Percentiles rank a stretch among this genome's conserved stretches.
Evolutionary conservation across 92 coral and sea anemone genomes (phyloP).

Genomic region (Anthopleura xanthogrammica): DNA sequence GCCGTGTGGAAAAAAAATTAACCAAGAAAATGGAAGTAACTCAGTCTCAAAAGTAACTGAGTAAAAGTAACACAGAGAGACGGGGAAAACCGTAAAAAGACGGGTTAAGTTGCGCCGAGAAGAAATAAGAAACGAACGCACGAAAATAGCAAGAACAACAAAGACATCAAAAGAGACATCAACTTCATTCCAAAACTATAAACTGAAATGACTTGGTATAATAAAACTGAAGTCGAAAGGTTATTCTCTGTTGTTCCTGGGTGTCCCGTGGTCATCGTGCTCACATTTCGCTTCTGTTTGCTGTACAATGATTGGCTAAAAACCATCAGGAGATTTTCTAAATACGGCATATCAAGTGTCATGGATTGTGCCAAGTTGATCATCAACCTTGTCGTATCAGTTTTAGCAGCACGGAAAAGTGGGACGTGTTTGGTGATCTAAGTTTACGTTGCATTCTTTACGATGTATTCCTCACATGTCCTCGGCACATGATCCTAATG

Average conservation of each 20-base stretch:
- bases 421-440: slow-evolving; percentile 11
- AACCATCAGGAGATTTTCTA: slow-evolving; percentile 33
- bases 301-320: slow-evolving; percentile 23
- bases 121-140: too few relatives aligned
- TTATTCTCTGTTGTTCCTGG: not conserved
- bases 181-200: not conserved
- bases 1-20: too few relatives aligned
- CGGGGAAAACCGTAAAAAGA: too few relatives aligned
- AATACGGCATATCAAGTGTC: slow-evolving; percentile 9
- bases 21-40: too few relatives aligned
- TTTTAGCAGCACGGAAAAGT: not conserved
- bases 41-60: too few relatives aligned
- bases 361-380: slow-evolving; percentile 15
- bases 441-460: not conserved
- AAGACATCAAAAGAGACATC: too few relatives aligned
- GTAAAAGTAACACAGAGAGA: too few relatives aligned
- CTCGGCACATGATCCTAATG: not conserved
- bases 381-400: slow-evolving; percentile 1
- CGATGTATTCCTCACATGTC: not conserved
- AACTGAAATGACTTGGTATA: not conserved
- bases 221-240: not conserved
- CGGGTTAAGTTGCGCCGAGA: too few relatives aligned
- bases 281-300: not conserved
- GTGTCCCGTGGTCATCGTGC: not conserved
- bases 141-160: too few relatives aligned